Evolutionary conservation across 2,888 invertebrate genomes (phyloP).

Genomic region (Meta bourneti): DNA sequence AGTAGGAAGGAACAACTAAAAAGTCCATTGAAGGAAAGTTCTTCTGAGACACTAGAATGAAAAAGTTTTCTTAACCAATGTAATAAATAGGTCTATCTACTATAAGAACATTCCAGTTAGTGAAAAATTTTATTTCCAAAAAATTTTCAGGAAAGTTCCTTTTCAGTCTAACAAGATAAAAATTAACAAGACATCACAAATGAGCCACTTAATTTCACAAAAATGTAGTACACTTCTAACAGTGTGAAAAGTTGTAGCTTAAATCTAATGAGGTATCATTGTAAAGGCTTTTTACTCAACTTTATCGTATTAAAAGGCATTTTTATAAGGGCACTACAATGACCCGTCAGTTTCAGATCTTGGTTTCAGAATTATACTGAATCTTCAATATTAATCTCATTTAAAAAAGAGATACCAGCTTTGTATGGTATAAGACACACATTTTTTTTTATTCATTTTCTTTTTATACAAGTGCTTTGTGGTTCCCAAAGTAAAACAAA

Average conservation of each 20-base stretch:
- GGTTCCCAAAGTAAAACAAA: slow-evolving; percentile 69
- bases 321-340: slow-evolving; percentile 72
- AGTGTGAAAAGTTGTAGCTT: slow-evolving; percentile 73
- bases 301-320: slow-evolving; percentile 75
- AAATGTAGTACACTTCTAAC: slow-evolving; percentile 68
- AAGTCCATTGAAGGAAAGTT: slow-evolving; percentile 62
- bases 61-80: slow-evolving; percentile 65
- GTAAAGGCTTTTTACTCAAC: slow-evolving; percentile 73
- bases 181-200: slow-evolving; percentile 74
- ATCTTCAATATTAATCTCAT: slow-evolving; percentile 47
- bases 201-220: slow-evolving; percentile 57
- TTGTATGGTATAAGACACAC: slow-evolving; percentile 50
- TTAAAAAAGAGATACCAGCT: slow-evolving; percentile 66
- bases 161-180: slow-evolving; percentile 73
- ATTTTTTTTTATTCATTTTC: slow-evolving; percentile 37
- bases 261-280: slow-evolving; percentile 76
- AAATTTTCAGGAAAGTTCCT: slow-evolving; percentile 59
- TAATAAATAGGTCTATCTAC: slow-evolving; percentile 76
- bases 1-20: slow-evolving; percentile 75
- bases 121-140: slow-evolving; percentile 54
- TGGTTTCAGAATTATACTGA: slow-evolving; percentile 68
- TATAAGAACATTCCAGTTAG: slow-evolving; percentile 74
- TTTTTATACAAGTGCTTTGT: slow-evolving; percentile 60
- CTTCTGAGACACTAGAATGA: slow-evolving; percentile 61
- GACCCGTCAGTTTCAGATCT: slow-evolving; percentile 76